Conservation (phyloP, 2,113 vertebrate genomes). For the Tachuris rubrigastra region DNA sequence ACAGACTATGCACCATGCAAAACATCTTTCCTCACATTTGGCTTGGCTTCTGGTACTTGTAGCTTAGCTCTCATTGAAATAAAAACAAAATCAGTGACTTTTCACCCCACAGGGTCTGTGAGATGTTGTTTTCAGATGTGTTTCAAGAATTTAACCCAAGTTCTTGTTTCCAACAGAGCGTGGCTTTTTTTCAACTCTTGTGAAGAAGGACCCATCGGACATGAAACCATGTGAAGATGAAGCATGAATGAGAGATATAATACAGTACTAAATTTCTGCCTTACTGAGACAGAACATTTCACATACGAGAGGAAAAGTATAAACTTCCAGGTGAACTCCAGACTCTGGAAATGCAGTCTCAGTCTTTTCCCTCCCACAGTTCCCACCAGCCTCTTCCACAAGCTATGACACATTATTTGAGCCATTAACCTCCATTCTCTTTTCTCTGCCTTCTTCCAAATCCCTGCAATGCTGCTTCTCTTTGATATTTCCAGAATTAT, state of each 20-base stretch:
- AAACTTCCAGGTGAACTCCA: background rate
- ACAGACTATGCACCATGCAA: background rate
- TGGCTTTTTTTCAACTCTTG: slow-evolving; percentile 19
- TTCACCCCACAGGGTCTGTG: background rate
- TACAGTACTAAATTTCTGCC: background rate
- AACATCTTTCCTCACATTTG: background rate
- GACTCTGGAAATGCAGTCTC: background rate
- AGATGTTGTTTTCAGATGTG: background rate
- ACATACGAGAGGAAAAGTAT: background rate
- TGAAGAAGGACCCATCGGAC: slow-evolving; percentile 72
- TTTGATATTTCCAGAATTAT: background rate
- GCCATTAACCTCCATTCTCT: background rate
- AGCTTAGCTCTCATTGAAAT: background rate
- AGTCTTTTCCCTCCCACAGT: background rate
- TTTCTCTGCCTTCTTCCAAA: background rate
- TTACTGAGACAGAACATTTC: background rate
- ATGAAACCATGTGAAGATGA: slow-evolving; percentile 57
- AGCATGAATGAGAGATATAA: background rate
- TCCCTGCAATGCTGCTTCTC: background rate
- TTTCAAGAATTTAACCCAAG: background rate
- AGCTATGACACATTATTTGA: background rate
- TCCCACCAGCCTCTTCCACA: background rate
- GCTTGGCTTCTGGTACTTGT: background rate
- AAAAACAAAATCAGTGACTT: background rate
- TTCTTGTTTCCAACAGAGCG: slow-evolving; percentile 64